These are phyloP conservation scores for Acheta domesticus DNA, from an alignment of 2,888 invertebrate genomes.

Conservation along the genomic window DNA sequence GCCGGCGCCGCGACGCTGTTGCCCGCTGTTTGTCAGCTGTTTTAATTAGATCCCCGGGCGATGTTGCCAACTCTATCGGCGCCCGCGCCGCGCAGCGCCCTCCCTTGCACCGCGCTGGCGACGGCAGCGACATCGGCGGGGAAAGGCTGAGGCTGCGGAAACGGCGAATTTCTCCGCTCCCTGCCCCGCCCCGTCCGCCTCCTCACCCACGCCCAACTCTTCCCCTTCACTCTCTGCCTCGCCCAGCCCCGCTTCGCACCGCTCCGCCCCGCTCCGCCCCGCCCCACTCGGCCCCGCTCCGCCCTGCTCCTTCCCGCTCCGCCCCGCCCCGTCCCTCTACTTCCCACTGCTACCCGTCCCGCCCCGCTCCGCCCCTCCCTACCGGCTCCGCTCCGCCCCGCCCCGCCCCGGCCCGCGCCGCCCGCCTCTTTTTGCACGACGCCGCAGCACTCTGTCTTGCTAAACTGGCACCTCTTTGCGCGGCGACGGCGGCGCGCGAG, in stretches of 20 bases:
- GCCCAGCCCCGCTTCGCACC: background rate
- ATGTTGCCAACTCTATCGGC: conserved; percentile 7
- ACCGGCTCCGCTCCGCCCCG: too few species aligned
- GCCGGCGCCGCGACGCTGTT: background rate
- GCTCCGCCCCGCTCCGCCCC: background rate
- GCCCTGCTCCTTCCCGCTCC: background rate
- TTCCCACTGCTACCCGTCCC: too few species aligned
- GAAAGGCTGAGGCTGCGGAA: too few species aligned
- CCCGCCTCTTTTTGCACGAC: background rate
- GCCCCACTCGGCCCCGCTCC: background rate
- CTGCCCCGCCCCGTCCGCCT: background rate
- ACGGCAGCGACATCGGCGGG: background rate
- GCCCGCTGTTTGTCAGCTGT: conserved; percentile 6
- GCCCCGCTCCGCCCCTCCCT: too few species aligned
- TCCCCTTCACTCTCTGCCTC: background rate
- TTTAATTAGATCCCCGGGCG: conserved; percentile 9
- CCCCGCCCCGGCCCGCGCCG: background rate
- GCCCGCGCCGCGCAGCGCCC: background rate
- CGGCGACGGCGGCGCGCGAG: background rate
- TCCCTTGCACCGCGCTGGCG: too few species aligned
- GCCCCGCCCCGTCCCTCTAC: background rate
- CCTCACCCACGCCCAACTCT: background rate
- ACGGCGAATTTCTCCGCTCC: background rate
- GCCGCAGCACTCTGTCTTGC: background rate
- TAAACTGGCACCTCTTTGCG: conserved; percentile 1